Evolutionary conservation across 2,797 vertebrate species (phyloP), one percentile per base, ranked within the genome.

Genomic region (Enteromius fasciolatus): DNA sequence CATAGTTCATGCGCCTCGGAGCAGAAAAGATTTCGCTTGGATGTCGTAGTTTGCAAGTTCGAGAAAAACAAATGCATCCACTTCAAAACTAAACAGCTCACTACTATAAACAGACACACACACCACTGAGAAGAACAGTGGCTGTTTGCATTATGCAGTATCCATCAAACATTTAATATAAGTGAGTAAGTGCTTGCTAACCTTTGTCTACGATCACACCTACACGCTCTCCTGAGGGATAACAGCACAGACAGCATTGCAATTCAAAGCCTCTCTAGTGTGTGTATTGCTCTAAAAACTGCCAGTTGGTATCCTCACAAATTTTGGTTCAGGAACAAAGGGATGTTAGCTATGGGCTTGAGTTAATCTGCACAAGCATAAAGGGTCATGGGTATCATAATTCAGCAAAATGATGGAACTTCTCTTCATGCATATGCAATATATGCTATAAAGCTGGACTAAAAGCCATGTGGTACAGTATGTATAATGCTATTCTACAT

Each of bases 81-180:
- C 39, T 72, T 39, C 31, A 41, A 52, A 52, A 57, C 52, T n/a
- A 57, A 57, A 5, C 10, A 52, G 1, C 64, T 64, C 76, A 23
- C 20, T 3, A 52, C 7, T 33, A 68, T 12, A 68, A 67, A 77
- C 14, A 77, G 8, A 52, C 23, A 33, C 61, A 54, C 31, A 63
- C 23, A 68, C 0, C 44, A 3, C 31, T 25, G 63, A 68, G 52
- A 72, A 64, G 44, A 76, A 44, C n/a, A 5, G 70, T 68, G 73
- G 63, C 76, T 61, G 83, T 90, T 86, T 88, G 82, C 88, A 81
- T 85, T 82, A 86, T 81, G 70, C 85, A 85, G 86, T 54, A 80
- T 80, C 78, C 80, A 90, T 92, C 85, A 91, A 91, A 92, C 82
- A 90, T 92, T 91, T 80, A 89, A 78, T 69, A 81, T 36, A 31